These are phyloP conservation scores for Psittacara wagleri DNA, from an alignment of 2,113 vertebrate species.

Conservation along the genomic window DNA sequence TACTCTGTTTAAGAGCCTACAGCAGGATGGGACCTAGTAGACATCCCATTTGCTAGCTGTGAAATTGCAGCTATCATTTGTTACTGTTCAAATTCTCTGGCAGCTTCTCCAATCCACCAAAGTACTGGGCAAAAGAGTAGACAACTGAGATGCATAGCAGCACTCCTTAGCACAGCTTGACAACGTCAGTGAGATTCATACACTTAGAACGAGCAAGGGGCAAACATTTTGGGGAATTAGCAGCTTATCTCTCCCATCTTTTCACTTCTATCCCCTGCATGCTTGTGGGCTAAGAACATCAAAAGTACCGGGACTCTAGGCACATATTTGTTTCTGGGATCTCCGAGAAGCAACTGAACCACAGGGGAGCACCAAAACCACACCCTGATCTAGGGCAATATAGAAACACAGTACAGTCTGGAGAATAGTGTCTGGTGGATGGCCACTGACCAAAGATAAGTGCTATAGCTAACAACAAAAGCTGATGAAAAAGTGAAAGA, in stretches of 20 bases:
- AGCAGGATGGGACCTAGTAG: background rate
- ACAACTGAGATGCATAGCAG: background rate
- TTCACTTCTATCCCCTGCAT: background rate
- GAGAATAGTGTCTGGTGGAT: background rate
- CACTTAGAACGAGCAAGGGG: rapidly evolving
- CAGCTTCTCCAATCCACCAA: background rate
- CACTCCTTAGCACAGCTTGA: background rate
- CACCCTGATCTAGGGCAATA: background rate
- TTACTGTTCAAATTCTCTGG: background rate
- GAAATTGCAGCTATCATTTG: background rate
- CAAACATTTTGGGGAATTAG: background rate
- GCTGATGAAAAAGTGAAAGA: background rate
- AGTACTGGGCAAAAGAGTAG: background rate
- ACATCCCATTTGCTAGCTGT: background rate
- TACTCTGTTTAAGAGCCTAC: background rate
- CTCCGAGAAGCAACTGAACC: background rate
- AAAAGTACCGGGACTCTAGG: background rate
- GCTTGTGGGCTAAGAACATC: background rate
- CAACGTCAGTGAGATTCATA: background rate
- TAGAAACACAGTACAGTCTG: background rate
- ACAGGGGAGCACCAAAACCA: background rate
- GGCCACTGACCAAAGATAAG: background rate
- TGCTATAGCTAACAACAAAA: background rate
- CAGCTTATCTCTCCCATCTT: background rate
- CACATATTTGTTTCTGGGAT: background rate